phyloP scores from a whole-genome alignment of 2,113 vertebrate species.

The Procavia capensis region DNA sequence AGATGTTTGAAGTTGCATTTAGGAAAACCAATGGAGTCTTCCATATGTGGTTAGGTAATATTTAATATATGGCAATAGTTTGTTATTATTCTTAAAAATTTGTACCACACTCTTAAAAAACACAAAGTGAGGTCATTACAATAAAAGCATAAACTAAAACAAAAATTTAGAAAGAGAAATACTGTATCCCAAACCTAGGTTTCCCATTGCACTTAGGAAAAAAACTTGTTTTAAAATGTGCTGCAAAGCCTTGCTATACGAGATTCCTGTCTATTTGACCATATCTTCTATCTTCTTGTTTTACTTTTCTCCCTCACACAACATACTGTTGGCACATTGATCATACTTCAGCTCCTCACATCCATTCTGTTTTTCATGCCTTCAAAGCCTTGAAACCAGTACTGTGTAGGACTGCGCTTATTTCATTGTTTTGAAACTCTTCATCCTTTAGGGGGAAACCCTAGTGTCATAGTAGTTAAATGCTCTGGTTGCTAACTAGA shows the following conservation, averaged over 20 bases:
- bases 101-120: neutral
- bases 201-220: neutral
- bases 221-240: neutral
- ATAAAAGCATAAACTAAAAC: neutral
- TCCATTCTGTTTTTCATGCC: neutral
- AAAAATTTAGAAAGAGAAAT: slow-evolving; percentile 1
- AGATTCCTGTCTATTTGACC: neutral
- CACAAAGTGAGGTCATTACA: neutral
- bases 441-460: too few species aligned
- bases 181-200: neutral
- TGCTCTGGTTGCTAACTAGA: too few species aligned
- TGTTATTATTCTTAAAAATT: neutral
- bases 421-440: neutral
- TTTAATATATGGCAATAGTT: neutral
- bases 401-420: neutral
- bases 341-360: neutral
- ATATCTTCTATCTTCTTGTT: neutral
- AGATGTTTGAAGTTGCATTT: slow-evolving; percentile 3
- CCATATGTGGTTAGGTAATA: neutral
- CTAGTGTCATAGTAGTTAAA: too few species aligned
- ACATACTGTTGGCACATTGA: neutral
- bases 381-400: neutral
- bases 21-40: neutral
- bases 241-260: neutral
- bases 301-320: neutral